A percentile compares a stretch with the other conserved stretches of the same genome.
These are phyloP conservation scores for Hippolais icterina DNA, from an alignment of 2,113 vertebrate species.

Conservation along the genomic window DNA sequence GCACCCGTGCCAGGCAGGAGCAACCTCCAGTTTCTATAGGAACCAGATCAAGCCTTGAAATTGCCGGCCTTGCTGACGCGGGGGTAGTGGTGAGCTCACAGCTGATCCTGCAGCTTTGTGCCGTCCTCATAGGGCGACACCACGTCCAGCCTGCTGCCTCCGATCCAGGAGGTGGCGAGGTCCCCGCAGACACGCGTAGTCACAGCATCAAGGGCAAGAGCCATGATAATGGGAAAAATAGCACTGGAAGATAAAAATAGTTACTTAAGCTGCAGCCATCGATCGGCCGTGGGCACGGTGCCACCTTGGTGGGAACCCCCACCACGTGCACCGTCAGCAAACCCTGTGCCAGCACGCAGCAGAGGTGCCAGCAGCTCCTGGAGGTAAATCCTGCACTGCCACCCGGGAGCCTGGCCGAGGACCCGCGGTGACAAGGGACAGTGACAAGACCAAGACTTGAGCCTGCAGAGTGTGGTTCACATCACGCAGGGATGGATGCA, in stretches of 20 bases:
- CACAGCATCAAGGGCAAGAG: not conserved
- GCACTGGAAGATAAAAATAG: not conserved
- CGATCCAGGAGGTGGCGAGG: fast-evolving
- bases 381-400: not conserved
- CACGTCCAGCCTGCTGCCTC: not conserved
- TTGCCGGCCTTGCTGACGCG: not conserved
- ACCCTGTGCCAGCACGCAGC: not conserved
- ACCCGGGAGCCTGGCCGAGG: fast-evolving
- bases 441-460: not conserved
- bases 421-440: not conserved
- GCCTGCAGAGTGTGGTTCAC: fast-evolving
- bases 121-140: not conserved
- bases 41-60: conserved; percentile 10
- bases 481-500: fast-evolving
- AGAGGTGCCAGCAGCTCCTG: not conserved
- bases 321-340: not conserved
- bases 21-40: conserved; percentile 29
- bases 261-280: not conserved
- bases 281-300: not conserved
- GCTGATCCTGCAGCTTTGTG: not conserved
- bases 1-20: not conserved
- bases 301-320: conserved; percentile 11
- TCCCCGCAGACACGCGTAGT: fast-evolving
- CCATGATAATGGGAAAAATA: not conserved
- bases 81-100: not conserved